These are phyloP conservation scores for Lepus timidus DNA, from an alignment of 2,113 vertebrate species.

Conservation along the genomic window DNA sequence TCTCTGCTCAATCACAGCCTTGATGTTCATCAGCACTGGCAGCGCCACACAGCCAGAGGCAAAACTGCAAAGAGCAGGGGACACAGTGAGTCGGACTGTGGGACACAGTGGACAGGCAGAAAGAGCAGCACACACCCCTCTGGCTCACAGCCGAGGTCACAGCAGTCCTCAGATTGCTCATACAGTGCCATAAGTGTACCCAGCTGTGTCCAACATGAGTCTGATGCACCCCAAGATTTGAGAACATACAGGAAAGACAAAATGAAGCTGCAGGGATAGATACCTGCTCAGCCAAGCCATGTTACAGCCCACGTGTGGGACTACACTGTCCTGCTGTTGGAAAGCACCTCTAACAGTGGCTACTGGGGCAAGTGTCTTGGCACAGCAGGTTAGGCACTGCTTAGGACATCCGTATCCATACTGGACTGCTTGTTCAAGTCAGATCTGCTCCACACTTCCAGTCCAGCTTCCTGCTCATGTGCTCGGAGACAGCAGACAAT, in stretches of 20 bases:
- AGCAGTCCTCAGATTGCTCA: background rate
- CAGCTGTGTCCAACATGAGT: background rate
- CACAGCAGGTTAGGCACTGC: too few relatives aligned
- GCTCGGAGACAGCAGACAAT: too few relatives aligned
- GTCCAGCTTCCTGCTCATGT: too few relatives aligned
- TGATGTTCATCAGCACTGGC: conserved; percentile 95
- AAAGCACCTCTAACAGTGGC: background rate
- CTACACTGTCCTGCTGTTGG: background rate
- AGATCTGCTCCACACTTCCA: too few relatives aligned
- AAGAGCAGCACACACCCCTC: too few relatives aligned
- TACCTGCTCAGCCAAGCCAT: background rate
- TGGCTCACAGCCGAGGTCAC: background rate
- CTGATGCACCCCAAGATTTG: background rate
- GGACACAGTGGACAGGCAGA: background rate
- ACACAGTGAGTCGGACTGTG: background rate
- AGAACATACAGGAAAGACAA: background rate
- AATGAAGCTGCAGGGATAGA: background rate
- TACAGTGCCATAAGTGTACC: background rate
- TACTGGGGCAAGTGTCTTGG: too few relatives aligned
- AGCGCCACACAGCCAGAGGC: conserved; percentile 94
- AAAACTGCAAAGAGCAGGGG: conserved; percentile 87
- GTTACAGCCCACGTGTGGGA: background rate
- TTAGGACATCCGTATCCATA: too few relatives aligned
- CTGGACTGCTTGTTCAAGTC: too few relatives aligned
- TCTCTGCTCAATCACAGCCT: conserved; percentile 94